Percentiles rank a stretch among this genome's conserved stretches.
Conservation (phyloP, 2,888 invertebrate species). For the Pardosa pseudoannulata region DNA sequence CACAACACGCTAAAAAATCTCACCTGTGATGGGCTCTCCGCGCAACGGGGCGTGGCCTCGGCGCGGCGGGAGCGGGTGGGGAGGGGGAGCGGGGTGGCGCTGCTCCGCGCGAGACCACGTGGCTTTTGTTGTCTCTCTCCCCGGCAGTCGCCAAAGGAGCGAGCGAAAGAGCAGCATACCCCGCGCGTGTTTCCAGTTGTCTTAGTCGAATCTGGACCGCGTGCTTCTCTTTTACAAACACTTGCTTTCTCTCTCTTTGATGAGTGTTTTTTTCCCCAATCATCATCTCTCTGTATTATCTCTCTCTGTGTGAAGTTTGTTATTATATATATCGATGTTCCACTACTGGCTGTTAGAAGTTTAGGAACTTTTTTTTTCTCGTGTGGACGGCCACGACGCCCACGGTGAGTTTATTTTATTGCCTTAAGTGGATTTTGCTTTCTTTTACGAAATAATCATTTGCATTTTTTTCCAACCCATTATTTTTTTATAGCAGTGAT, state of each 20-base stretch:
- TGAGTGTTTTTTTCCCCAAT: not conserved
- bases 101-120: conserved; percentile 12
- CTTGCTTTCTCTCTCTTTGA: not conserved
- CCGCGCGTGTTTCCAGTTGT: conserved; percentile 2
- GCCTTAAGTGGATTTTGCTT: too few relatives aligned
- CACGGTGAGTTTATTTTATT: not conserved
- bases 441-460: too few relatives aligned
- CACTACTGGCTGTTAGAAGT: not conserved
- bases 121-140: not conserved
- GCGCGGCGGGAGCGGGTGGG: not conserved
- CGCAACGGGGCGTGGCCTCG: conserved; percentile 6
- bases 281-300: not conserved
- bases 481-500: too few relatives aligned
- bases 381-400: not conserved
- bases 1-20: conserved; percentile 15
- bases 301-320: not conserved
- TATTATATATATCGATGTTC: conserved; percentile 7
- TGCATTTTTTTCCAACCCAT: too few relatives aligned
- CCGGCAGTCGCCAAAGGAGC: not conserved
- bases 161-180: conserved; percentile 14
- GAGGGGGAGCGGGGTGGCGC: not conserved
- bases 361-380: conserved; percentile 11
- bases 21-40: conserved; percentile 10
- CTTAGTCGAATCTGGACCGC: not conserved
- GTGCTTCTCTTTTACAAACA: not conserved